Base-by-base conservation (phyloP, 64 coral and sea anemone genomes). In the Montipora efflorescens region DNA sequence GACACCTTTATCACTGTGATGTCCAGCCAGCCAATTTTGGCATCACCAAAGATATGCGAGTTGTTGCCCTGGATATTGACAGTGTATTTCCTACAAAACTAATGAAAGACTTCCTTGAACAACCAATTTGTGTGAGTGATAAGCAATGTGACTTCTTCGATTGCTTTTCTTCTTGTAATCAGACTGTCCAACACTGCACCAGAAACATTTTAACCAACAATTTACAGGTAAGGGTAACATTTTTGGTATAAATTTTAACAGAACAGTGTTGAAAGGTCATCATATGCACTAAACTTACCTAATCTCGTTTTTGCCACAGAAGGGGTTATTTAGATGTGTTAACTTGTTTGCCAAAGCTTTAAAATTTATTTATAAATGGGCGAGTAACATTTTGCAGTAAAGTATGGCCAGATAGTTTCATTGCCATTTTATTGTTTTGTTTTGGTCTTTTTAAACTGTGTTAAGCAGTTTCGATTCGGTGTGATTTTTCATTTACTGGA, bases 11-110 rank as follows among this genome's bases (percentile, higher is more conserved):
- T 47, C 98, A 96, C 79, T 99, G 98, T 66, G 98, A 99, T 71
- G 79, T 99, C 46, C 98, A 99, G 86, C 78, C 98, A 20, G 78
- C 74, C 20, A 99, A 99, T 95, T 99, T 99, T 87, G 98, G 98
- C 15, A 16, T 99, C 16, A 83, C 77, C 50, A 78, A 82, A 89
- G 80, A 91, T 76, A 69, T 71, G 43, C 67, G 44, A 77, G 83
- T 99, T 46, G 79, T 96, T 28, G 92, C 87, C 19, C 22, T 96
- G 2, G 98, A 99, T 82, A 48, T 99, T 0, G 98, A 99, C 28
- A 92, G 85, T 75, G 74, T 99, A n/a, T 99, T 96, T 43, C 79
- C 80, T 15, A 49, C 49, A 19, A 47, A 79, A 74, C 91, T 94
- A 87, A 93, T 96, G 79, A 75, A 88, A 48, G 92, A 96, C 70